Conservation (phyloP, 2,797 vertebrate genomes). For the Enteromius fasciolatus region DNA sequence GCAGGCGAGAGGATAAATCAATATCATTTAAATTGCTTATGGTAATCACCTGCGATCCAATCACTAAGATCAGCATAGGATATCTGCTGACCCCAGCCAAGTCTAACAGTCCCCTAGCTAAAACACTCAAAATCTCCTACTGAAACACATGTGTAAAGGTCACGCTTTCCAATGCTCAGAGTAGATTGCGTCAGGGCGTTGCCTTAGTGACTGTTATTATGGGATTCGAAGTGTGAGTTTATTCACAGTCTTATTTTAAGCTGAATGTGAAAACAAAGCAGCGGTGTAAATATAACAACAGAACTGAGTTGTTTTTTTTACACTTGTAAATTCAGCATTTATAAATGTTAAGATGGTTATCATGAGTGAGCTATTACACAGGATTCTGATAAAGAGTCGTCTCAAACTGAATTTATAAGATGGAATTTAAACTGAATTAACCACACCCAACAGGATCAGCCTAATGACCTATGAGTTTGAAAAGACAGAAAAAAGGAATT, state of each 20-base stretch:
- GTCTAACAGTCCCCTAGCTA: slow-evolving; percentile 66
- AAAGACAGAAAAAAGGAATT: background rate
- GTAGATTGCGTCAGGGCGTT: slow-evolving; percentile 74
- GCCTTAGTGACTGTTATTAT: slow-evolving; percentile 21
- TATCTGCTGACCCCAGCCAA: slow-evolving; percentile 91
- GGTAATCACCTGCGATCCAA: slow-evolving; percentile 92
- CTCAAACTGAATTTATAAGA: background rate
- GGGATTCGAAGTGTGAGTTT: background rate
- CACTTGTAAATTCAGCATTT: background rate
- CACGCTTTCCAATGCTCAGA: slow-evolving; percentile 74
- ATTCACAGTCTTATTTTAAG: background rate
- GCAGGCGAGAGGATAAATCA: slow-evolving; percentile 89
- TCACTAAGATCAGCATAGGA: slow-evolving; percentile 91
- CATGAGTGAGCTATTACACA: background rate
- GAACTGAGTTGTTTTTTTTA: background rate
- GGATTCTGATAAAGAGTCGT: background rate
- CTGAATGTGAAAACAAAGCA: background rate
- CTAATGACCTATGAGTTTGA: background rate
- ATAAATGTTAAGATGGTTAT: background rate
- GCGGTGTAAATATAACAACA: background rate
- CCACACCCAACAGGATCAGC: background rate
- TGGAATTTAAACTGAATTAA: background rate
- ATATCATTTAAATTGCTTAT: slow-evolving; percentile 99
- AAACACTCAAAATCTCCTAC: slow-evolving; percentile 70
- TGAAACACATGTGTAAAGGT: slow-evolving; percentile 86